phyloP scores from a whole-genome alignment of 64 coral and sea anemone species.

The Stylophora pistillata region DNA sequence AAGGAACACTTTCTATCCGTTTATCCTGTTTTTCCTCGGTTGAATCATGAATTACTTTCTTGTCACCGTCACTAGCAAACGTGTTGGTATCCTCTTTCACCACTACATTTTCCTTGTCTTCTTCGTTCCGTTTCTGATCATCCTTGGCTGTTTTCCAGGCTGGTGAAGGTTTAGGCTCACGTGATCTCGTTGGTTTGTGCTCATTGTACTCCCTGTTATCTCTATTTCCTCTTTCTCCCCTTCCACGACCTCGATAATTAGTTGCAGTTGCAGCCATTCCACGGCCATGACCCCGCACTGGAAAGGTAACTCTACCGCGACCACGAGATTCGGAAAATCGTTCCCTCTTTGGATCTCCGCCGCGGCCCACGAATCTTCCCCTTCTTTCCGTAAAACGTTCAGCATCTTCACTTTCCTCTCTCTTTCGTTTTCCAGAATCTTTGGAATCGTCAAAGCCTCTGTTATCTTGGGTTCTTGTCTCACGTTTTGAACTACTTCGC shows the following conservation, averaged over 20 bases:
- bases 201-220: slow-evolving; percentile 61
- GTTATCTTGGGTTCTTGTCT: not conserved
- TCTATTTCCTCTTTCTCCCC: slow-evolving; percentile 48
- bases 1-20: not conserved
- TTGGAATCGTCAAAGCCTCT: slow-evolving; percentile 9
- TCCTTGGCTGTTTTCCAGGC: not conserved
- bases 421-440: slow-evolving; percentile 51
- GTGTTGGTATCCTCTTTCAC: not conserved
- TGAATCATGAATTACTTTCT: not conserved
- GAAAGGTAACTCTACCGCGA: slow-evolving; percentile 68
- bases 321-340: slow-evolving; percentile 19
- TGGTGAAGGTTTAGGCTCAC: slow-evolving; percentile 16
- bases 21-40: not conserved
- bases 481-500: not conserved
- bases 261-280: slow-evolving; percentile 41
- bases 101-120: slow-evolving; percentile 27
- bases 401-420: slow-evolving; percentile 54
- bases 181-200: not conserved
- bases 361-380: slow-evolving; percentile 58
- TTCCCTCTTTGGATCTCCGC: slow-evolving; percentile 17
- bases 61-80: not conserved
- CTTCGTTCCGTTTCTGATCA: slow-evolving; percentile 1
- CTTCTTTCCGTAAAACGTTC: slow-evolving; percentile 54
- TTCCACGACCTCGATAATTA: slow-evolving; percentile 78
- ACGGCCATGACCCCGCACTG: slow-evolving; percentile 73